Conservation (phyloP, 92 coral and sea anemone species). For the Muricea muricata region DNA sequence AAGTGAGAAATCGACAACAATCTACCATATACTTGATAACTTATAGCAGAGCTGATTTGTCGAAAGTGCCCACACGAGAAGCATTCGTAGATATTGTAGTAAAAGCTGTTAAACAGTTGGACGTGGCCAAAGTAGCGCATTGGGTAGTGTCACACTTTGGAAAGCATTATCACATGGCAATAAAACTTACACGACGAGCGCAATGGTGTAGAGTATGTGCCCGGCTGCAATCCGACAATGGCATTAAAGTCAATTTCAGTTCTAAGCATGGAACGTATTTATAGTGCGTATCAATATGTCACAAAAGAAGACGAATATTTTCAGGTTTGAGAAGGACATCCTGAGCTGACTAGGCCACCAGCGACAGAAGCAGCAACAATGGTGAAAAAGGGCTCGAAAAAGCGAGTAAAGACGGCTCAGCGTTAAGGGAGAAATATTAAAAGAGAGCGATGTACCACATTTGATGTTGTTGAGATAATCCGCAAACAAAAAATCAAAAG, state of each 20-base stretch:
- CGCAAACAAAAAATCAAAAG: conserved; percentile 30
- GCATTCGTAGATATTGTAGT: conserved; percentile 18
- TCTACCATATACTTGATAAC: conserved; percentile 27
- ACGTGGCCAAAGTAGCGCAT: conserved; percentile 9
- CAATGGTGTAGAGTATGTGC: conserved; percentile 29
- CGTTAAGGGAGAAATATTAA: too few relatives aligned
- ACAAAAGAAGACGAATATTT: conserved; percentile 27
- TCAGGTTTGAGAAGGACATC: conserved; percentile 10
- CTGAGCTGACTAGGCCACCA: conserved; percentile 35
- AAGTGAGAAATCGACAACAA: too few relatives aligned
- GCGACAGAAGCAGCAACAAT: conserved; percentile 31
- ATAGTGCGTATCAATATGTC: conserved; percentile 41
- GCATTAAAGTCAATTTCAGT: conserved; percentile 36
- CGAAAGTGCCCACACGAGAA: not conserved
- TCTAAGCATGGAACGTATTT: conserved; percentile 45
- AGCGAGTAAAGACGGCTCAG: conserved; percentile 3
- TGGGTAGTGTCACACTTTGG: too few relatives aligned
- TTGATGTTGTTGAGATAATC: conserved; percentile 29
- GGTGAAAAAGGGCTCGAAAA: conserved; percentile 1
- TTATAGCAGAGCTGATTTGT: conserved; percentile 23
- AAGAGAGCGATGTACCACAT: not conserved
- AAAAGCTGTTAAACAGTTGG: conserved; percentile 3
- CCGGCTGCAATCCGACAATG: not conserved
- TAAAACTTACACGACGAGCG: conserved; percentile 24
- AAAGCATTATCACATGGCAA: conserved; percentile 48